Evolutionary conservation across 2,797 vertebrate species (phyloP).

Genomic region (Natrix natrix): DNA sequence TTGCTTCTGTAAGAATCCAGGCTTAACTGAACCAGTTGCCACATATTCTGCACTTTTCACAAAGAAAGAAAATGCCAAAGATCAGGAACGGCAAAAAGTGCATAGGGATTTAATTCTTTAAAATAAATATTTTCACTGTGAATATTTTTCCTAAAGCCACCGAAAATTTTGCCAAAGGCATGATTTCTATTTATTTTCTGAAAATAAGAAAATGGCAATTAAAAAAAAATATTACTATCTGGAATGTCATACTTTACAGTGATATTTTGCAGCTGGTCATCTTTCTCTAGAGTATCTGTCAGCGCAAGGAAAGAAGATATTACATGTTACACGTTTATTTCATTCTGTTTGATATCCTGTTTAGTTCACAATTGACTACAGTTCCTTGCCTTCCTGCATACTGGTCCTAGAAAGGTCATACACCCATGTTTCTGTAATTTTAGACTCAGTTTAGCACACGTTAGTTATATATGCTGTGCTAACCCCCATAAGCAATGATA

Average conservation of each 20-base stretch:
- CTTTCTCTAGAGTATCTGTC: constrained; percentile 62
- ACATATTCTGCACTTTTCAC: background rate
- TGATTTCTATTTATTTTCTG: constrained; percentile 52
- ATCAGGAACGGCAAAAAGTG: constrained; percentile 15
- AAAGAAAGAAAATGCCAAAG: background rate
- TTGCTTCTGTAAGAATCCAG: background rate
- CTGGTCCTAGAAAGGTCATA: background rate
- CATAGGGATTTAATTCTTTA: background rate
- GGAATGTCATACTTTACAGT: constrained; percentile 58
- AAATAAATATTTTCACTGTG: constrained; percentile 13
- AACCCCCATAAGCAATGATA: background rate
- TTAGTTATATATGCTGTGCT: background rate
- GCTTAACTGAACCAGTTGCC: background rate
- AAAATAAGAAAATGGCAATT: constrained; percentile 51
- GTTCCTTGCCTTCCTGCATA: background rate
- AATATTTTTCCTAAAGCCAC: background rate
- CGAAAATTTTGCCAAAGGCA: constrained; percentile 11
- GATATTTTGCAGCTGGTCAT: constrained; percentile 67
- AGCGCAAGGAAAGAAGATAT: constrained; percentile 53
- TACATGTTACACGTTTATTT: constrained; percentile 66
- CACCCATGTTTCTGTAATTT: background rate
- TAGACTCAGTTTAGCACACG: constrained; percentile 1
- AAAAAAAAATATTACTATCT: constrained; percentile 22
- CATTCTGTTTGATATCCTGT: constrained; percentile 68
- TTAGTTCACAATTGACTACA: constrained; percentile 64